Percentiles rank a stretch among this genome's conserved stretches.
Evolutionary conservation across 2,797 vertebrate genomes (phyloP).

Genomic region (Microtus californicus): DNA sequence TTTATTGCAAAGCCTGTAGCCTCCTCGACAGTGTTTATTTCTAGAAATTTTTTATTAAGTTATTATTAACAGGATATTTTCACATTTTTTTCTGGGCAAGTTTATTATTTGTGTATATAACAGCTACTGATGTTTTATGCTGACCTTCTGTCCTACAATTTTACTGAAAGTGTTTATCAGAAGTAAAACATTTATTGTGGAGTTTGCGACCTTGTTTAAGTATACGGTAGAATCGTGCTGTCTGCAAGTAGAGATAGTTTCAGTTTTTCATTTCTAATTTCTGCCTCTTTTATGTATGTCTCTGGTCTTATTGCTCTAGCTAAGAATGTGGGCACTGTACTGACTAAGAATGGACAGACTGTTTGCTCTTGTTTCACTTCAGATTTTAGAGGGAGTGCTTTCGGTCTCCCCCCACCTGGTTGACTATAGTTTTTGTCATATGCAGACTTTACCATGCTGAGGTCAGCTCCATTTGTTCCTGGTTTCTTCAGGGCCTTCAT

Average conservation of each 20-base stretch:
- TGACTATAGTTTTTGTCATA: background rate
- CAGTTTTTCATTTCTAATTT: background rate
- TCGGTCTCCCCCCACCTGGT: background rate
- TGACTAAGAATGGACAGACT: background rate
- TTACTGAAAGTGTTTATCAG: background rate
- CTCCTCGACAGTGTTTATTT: background rate
- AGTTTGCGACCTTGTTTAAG: background rate
- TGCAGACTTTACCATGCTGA: background rate
- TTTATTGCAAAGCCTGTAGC: background rate
- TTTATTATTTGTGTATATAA: background rate
- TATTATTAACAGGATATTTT: background rate
- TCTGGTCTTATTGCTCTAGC: background rate
- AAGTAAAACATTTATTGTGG: background rate
- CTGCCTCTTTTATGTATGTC: background rate
- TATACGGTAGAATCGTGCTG: background rate
- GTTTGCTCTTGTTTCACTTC: background rate
- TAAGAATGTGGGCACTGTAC: background rate
- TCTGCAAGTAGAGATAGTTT: background rate
- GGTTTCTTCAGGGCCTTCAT: background rate
- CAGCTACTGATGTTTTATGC: background rate
- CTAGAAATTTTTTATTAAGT: background rate
- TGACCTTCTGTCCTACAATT: background rate
- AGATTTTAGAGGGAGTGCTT: background rate
- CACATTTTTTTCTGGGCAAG: background rate
- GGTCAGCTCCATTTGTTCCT: background rate